Evolutionary conservation across 2,797 vertebrate species (phyloP).

Genomic region (Anguilla anguilla): DNA sequence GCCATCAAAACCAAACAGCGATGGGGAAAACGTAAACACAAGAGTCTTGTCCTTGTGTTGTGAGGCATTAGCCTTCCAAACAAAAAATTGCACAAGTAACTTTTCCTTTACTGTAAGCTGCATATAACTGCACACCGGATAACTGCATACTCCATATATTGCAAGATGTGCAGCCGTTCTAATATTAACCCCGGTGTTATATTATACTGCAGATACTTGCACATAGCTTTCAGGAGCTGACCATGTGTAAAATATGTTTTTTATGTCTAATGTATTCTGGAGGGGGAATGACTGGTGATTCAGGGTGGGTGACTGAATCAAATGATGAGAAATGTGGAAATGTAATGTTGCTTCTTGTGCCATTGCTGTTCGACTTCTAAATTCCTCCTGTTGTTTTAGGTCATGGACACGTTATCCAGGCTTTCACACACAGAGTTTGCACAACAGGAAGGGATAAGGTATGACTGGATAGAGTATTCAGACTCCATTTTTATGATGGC

Average conservation of each 20-base stretch:
- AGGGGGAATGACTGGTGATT: not conserved
- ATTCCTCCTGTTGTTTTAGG: slow-evolving; percentile 65
- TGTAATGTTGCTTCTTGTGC: not conserved
- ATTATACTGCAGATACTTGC: not conserved
- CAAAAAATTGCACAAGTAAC: not conserved
- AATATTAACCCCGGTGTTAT: not conserved
- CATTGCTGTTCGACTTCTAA: not conserved
- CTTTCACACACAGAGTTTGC: slow-evolving; percentile 81
- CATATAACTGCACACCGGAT: not conserved
- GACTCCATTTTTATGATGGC: not conserved
- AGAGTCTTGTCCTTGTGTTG: not conserved
- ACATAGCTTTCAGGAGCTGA: not conserved
- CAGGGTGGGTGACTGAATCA: not conserved
- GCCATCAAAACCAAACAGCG: not conserved
- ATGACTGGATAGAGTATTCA: slow-evolving; percentile 43
- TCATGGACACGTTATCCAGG: slow-evolving; percentile 88
- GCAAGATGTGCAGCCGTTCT: not conserved
- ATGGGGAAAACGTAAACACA: not conserved
- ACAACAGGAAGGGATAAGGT: slow-evolving; percentile 84
- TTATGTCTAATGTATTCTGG: not conserved
- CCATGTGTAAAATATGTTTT: not conserved
- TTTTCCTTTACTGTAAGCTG: not conserved
- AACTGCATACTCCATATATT: not conserved
- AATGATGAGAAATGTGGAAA: not conserved
- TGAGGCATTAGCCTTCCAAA: not conserved